These are phyloP conservation scores for Proales similis DNA, from an alignment of 1,140 invertebrate genomes.

Conservation along the genomic window DNA sequence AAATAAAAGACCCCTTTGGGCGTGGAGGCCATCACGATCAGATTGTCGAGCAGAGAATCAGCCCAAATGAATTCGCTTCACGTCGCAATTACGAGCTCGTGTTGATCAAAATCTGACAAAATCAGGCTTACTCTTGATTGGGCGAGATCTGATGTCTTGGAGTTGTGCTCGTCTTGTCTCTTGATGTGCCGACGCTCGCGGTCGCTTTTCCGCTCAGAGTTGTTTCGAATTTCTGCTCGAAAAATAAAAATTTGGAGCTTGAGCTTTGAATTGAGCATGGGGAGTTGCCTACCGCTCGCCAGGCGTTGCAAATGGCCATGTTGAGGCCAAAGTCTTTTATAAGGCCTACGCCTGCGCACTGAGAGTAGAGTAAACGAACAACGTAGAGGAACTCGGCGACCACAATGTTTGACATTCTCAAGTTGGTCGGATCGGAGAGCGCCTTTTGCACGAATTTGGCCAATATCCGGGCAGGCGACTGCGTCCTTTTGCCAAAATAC, in stretches of 20 bases:
- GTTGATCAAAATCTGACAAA: not conserved
- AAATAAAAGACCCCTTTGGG: conserved; percentile 50
- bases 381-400: conserved; percentile 28
- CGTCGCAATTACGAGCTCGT: not conserved
- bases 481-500: not conserved
- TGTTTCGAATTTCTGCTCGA: too few species aligned
- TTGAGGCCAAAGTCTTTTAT: conserved; percentile 10
- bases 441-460: conserved; percentile 15
- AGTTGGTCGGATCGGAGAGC: not conserved
- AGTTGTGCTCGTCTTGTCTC: too few species aligned
- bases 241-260: too few species aligned
- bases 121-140: too few species aligned
- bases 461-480: conserved; percentile 8
- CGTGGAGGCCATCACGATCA: conserved; percentile 51
- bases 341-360: conserved; percentile 7
- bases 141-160: too few species aligned
- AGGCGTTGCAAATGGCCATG: conserved; percentile 7
- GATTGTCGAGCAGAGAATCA: conserved; percentile 48
- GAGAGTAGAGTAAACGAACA: conserved; percentile 9
- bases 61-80: conserved; percentile 45
- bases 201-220: too few species aligned
- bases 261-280: not conserved
- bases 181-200: too few species aligned
- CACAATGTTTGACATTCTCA: not conserved
- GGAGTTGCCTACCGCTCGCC: not conserved